Conservation (phyloP, 2,888 invertebrate species). For the Anoplius nigerrimus region DNA sequence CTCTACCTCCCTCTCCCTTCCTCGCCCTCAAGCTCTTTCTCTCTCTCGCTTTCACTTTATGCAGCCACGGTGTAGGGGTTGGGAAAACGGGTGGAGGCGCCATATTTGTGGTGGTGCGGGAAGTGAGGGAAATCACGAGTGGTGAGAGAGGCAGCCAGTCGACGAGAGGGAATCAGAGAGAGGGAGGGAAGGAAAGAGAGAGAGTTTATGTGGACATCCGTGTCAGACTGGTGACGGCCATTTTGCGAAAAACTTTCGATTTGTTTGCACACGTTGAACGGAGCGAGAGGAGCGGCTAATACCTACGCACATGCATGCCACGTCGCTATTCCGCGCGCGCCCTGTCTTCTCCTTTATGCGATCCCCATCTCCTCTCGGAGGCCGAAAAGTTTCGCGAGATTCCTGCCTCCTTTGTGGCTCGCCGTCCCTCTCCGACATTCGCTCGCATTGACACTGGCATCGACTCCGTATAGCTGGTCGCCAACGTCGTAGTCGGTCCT, state of each 20-base stretch:
- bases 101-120: slow-evolving; percentile 74
- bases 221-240: slow-evolving; percentile 74
- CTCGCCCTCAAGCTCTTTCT: slow-evolving; percentile 30
- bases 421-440: too few species aligned
- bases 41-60: slow-evolving; percentile 50
- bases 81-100: slow-evolving; percentile 73
- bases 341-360: slow-evolving; percentile 6
- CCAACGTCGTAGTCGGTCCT: too few species aligned
- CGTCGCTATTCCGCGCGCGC: slow-evolving; percentile 51
- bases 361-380: neutral
- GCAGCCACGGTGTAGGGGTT: slow-evolving; percentile 61
- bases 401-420: slow-evolving; percentile 34
- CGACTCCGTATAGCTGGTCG: too few species aligned
- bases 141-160: slow-evolving; percentile 60
- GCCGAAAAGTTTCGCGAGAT: neutral
- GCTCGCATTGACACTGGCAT: slow-evolving; percentile 57
- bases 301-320: slow-evolving; percentile 70
- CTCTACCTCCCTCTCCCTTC: slow-evolving; percentile 45
- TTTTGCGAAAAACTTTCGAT: slow-evolving; percentile 75
- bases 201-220: slow-evolving; percentile 72
- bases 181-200: slow-evolving; percentile 40
- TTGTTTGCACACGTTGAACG: slow-evolving; percentile 65
- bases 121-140: slow-evolving; percentile 74
- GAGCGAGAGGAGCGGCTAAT: slow-evolving; percentile 66
- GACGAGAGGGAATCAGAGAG: slow-evolving; percentile 42